Conservation (phyloP, 2,888 invertebrate genomes). For the Lithodes maja region DNA sequence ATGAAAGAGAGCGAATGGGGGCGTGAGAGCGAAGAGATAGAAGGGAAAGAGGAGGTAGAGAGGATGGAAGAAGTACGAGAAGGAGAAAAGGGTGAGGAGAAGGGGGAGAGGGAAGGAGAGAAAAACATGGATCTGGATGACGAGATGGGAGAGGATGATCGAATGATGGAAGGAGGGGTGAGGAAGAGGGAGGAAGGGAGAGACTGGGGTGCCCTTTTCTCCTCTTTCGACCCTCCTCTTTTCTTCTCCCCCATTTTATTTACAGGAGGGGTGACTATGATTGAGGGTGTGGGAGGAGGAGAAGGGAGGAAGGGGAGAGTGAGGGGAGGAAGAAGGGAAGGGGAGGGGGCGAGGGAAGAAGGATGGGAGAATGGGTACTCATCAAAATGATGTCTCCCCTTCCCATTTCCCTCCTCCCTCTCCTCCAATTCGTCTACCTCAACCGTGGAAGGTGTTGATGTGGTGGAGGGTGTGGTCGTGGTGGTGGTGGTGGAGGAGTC, state of each 20-base stretch:
- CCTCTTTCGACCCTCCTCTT: too few species aligned
- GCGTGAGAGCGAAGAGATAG: not conserved
- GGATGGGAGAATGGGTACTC: not conserved
- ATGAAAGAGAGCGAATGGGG: not conserved
- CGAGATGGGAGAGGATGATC: not conserved
- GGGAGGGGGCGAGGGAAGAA: not conserved
- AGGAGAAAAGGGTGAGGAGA: slow-evolving; percentile 22
- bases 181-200: slow-evolving; percentile 2
- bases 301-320: not conserved
- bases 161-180: not conserved
- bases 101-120: slow-evolving; percentile 8
- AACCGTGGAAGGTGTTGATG: too few species aligned
- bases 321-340: not conserved
- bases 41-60: slow-evolving; percentile 13
- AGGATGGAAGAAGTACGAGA: not conserved
- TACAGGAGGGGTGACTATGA: not conserved
- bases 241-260: not conserved
- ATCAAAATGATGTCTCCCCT: not conserved
- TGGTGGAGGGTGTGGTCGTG: too few species aligned
- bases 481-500: not conserved
- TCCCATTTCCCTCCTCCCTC: not conserved
- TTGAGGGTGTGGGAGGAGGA: not conserved
- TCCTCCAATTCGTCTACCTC: not conserved
- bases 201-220: not conserved
- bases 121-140: not conserved